These are phyloP conservation scores for Strix uralensis DNA, from an alignment of 2,113 vertebrate genomes.

Conservation along the genomic window DNA sequence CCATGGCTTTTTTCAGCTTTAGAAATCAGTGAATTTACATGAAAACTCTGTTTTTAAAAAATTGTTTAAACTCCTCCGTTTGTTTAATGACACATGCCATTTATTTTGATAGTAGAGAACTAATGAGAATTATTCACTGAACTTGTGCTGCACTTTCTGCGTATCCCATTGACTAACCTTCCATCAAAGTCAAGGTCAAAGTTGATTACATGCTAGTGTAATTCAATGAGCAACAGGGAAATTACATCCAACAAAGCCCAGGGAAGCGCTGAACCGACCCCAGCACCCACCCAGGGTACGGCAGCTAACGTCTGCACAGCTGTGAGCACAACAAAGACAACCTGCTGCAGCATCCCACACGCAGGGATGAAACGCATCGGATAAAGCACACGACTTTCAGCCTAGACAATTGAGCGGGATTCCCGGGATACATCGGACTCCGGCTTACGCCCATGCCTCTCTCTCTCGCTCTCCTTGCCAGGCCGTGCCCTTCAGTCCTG, in stretches of 20 bases:
- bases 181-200: slow-evolving; percentile 38
- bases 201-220: not conserved
- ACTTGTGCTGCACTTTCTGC: not conserved
- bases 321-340: not conserved
- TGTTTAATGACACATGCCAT: not conserved
- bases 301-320: not conserved
- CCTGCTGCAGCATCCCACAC: slow-evolving; percentile 21
- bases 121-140: not conserved
- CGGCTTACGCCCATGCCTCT: fast-evolving
- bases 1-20: not conserved
- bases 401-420: fast-evolving
- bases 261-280: not conserved
- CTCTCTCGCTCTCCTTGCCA: not conserved
- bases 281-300: not conserved
- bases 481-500: not conserved
- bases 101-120: not conserved
- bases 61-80: not conserved
- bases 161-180: not conserved
- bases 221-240: not conserved
- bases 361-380: not conserved
- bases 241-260: not conserved
- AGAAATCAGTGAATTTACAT: not conserved
- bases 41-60: not conserved
- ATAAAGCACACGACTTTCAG: fast-evolving
- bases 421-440: not conserved